Conservation (phyloP, 2,888 invertebrate genomes). For the Cordylochernes scorpioides region DNA sequence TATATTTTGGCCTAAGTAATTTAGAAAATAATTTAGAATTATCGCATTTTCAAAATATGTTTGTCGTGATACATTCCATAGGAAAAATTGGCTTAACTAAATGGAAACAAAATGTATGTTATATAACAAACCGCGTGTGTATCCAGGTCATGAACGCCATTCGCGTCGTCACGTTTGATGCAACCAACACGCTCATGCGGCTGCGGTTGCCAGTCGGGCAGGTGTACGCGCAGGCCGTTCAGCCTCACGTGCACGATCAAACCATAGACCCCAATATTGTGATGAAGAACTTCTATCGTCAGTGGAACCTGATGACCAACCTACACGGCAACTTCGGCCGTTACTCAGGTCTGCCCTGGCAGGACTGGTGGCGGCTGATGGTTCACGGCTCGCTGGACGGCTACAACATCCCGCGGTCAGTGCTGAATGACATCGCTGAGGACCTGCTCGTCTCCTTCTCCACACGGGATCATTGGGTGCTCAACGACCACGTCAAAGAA, state of each 20-base stretch:
- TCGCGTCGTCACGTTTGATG: constrained; percentile 81
- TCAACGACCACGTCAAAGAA: constrained; percentile 34
- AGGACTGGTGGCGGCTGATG: constrained; percentile 52
- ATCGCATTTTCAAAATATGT: no score
- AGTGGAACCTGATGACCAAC: constrained; percentile 34
- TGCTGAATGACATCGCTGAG: no score
- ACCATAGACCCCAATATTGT: constrained; percentile 30
- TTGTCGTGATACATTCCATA: no score
- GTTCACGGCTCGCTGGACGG: constrained; percentile 24
- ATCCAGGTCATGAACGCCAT: no score
- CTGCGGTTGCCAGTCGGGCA: constrained; percentile 40
- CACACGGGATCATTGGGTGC: constrained; percentile 43
- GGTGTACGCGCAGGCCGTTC: constrained; percentile 42
- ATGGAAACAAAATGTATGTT: no score
- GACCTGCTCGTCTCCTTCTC: constrained; percentile 31
- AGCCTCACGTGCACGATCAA: constrained; percentile 27
- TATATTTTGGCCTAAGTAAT: no score
- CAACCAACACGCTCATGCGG: constrained; percentile 52
- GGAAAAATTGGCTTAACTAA: no score
- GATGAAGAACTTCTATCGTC: constrained; percentile 31
- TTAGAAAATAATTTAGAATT: no score
- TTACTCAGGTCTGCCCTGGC: constrained; percentile 36
- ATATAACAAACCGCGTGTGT: no score
- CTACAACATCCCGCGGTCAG: no score
- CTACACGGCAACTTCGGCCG: constrained; percentile 56